phyloP scores from a whole-genome alignment of 2,888 invertebrate species.

The Rhogogaster chlorosoma region DNA sequence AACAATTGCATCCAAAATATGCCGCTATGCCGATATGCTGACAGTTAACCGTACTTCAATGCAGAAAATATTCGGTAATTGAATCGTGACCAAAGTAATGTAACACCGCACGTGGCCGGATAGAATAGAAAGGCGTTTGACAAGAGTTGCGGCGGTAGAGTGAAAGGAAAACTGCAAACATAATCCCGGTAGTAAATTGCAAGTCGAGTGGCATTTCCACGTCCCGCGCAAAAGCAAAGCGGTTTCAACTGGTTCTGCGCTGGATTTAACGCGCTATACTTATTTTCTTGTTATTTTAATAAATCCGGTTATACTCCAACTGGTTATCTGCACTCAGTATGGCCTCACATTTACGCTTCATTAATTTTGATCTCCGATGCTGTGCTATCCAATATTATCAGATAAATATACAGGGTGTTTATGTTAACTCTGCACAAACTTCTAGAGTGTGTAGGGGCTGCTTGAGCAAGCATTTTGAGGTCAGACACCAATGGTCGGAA shows the following conservation, averaged over 20 bases:
- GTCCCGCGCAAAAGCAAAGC: slow-evolving; percentile 14
- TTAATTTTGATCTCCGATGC: background rate
- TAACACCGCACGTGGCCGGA: background rate
- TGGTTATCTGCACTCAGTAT: background rate
- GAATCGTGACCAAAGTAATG: slow-evolving; percentile 18
- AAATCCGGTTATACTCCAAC: slow-evolving; percentile 5
- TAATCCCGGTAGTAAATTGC: slow-evolving; percentile 5
- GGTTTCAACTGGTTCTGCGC: slow-evolving; percentile 28
- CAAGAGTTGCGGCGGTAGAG: background rate
- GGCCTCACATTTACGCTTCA: background rate
- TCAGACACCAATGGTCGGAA: no score
- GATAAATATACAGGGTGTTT: no score
- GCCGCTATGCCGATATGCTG: background rate
- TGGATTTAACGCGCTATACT: background rate
- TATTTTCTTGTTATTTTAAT: slow-evolving; percentile 5
- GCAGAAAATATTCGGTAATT: background rate
- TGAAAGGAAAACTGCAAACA: background rate
- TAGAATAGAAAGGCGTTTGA: slow-evolving; percentile 25
- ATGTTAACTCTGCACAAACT: no score
- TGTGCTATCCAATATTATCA: background rate
- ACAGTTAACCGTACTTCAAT: background rate
- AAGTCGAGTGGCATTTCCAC: background rate
- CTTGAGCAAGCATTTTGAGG: no score
- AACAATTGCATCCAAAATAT: background rate
- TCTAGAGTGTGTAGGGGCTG: no score